Base-by-base conservation (phyloP, 1,140 invertebrate species). In the Orius insidiosus region DNA sequence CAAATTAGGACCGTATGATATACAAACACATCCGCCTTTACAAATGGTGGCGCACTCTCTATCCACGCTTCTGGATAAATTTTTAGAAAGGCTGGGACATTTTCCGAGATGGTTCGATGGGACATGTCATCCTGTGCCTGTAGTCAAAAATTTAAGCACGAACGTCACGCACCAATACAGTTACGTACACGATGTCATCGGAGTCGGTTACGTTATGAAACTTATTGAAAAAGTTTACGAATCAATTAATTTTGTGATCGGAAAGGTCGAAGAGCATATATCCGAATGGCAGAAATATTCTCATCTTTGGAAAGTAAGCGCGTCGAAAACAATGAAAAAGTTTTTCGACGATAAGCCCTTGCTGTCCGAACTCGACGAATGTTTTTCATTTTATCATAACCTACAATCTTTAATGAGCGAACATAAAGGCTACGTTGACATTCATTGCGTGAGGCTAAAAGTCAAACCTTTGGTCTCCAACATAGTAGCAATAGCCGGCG, bases 51-150 rank as follows among this genome's bases (percentile, higher is more conserved):
- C 24, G 7, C 24, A 24, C 24, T 24, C 24, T 3, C 24, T 24
- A 4, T 24, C 24, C 24, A 24, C 24, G 24, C 24, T 24, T 3
- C 24, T 24, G 1, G 74, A 74, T 52, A 72, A 80, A 60, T 71
- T 79, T 46, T 52, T 82, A 1, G 70, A 71, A 19, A 69, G 71
- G 66, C 59, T 85, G 3, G 82, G 80, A 56, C 53, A 64, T 5
- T 85, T 90, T 60, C 69, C 78, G 0, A 72, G 86, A 6, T 92
- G 86, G 86, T 81, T 85, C 76, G 66, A 76, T 49, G 74, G 75
- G n/a, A 83, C 78, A 8, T 90, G 86, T 59, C 57, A 83, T 0
- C 70, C 75, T 24, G 80, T 76, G 50, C 65, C 71, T 31, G 72
- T 75, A 5, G 69, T 76, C 45, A 69, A 69, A 49, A 46, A 69